Base-by-base conservation (phyloP, 2,888 invertebrate genomes). In the Sceliomorpha sp. region DNA sequence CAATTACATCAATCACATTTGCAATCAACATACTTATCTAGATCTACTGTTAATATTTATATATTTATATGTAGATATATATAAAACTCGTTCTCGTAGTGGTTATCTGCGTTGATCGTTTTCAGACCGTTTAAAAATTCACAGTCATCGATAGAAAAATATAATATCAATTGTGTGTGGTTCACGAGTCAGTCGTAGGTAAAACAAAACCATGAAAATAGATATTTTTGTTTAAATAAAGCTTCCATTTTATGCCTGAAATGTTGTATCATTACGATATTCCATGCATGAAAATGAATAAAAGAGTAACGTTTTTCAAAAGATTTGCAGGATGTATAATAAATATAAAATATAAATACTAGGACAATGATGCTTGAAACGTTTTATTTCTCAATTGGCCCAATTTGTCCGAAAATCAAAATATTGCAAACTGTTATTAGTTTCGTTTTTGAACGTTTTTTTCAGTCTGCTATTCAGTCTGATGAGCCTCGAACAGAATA, bases 131-230 rank as follows among this genome's bases (percentile, higher is more conserved):
- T 14, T 15, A 5, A 14, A 44, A 44, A 34, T 24, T 8, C 2
- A 6, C 7, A 12, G 24, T 40, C 24, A 6, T 40, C 4, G n/a
- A 34, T 55, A 55, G 8, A 55, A 55, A 55, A 40, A 24, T 44
- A 44, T 10, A 34, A 53, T 29, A 29, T 29, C 34, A 32, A 4
- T 36, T 14, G 7, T 20, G 27, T 15, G 3, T 10, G 24, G 15
- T 29, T 37, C 10, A 39, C 29, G 15, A 51, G 26, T 39, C 34
- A 44, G 10, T 34, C 24, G 36, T 36, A 31, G 1, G 31, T 31
- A 31, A 15, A 27, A 50, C 29, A 37, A 44, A 44, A 36, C 15
- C 42, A 55, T 34, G 44, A 13, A 56, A 45, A 44, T 34, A 36
- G 36, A 42, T 42, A 42, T 5, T 5, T 20, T 20, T 20, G 3